Evolutionary conservation across 2,888 invertebrate genomes (phyloP).

Genomic region (Notodonta dromedarius): DNA sequence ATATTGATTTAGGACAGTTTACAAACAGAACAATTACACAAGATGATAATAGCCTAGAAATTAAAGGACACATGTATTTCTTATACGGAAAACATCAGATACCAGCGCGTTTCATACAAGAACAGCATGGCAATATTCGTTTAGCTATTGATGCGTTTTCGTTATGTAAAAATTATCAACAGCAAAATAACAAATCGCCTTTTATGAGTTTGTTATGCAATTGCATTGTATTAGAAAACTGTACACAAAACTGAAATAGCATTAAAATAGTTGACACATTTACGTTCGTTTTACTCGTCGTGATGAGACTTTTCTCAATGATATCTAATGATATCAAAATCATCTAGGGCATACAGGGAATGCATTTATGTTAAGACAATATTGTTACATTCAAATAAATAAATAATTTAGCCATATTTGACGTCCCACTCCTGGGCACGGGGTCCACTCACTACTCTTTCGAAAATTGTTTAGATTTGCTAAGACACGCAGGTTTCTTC

Average conservation of each 20-base stretch:
- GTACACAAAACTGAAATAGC: constrained; percentile 10
- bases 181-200: constrained; percentile 17
- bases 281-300: too few species aligned
- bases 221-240: constrained; percentile 33
- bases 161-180: constrained; percentile 37
- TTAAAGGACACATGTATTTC: constrained; percentile 43
- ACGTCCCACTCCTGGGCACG: too few species aligned
- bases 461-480: too few species aligned
- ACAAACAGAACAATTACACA: background rate
- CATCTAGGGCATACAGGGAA: too few species aligned
- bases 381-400: too few species aligned
- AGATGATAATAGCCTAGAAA: constrained; percentile 6
- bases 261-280: background rate
- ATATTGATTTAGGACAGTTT: background rate
- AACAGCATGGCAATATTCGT: constrained; percentile 39
- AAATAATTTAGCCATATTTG: too few species aligned
- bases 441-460: too few species aligned
- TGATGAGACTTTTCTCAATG: too few species aligned
- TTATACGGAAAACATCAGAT: constrained; percentile 37
- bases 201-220: constrained; percentile 43
- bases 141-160: constrained; percentile 45
- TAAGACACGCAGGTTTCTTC: too few species aligned
- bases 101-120: constrained; percentile 50
- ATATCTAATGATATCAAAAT: too few species aligned
- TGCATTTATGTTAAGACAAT: too few species aligned